Evolutionary conservation across 2,113 vertebrate species (phyloP), one percentile per base, ranked within the genome.

Genomic region (Pleuronectes platessa): DNA sequence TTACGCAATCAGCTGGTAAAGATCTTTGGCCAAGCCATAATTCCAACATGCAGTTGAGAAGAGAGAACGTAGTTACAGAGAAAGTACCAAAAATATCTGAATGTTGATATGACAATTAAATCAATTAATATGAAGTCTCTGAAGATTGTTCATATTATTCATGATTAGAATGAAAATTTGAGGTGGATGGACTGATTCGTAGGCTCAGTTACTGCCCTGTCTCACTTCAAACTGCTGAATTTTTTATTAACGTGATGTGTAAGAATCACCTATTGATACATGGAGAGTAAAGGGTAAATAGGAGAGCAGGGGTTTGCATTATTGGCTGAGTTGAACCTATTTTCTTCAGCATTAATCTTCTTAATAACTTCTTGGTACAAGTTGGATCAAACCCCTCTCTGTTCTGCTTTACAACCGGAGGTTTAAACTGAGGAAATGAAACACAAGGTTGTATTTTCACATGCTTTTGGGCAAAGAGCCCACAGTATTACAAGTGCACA

Each of bases 1-100:
- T 91, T 92, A 89, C 73, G 79, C 45, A 90, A 91, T 77, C 83
- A 89, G 49, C 31, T 31, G 31, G 31, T 7, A 31, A 31, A 31
- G 31, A 31, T 31, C 31, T 31, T 31, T 31, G 31, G 31, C 31
- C 27, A 31, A 31, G 27, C 73, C 64, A 85, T 82, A 82, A 79
- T 85, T 83, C 65, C 62, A 77, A 54, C 51, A 54, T 54, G 51
- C 63, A 81, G 62, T 37, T 54, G 51, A 54, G 51, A n/a, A 56
- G 54, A 20, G 20, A 53, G n/a, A 8, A 53, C 5, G 35, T 11
- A 37, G 18, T 7, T 31, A 31, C 27, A 6, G 27, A 0, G 7
- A 31, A 31, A 31, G 27, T 31, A 31, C 27, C 27, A 31, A 31
- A 31, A 31, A 31, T 31, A 5, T 31, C 27, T 31, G 27, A 31